Percentiles rank a stretch among this genome's conserved stretches.
Evolutionary conservation across 2,888 invertebrate genomes (phyloP).

Genomic region (Ophion ellenae): DNA sequence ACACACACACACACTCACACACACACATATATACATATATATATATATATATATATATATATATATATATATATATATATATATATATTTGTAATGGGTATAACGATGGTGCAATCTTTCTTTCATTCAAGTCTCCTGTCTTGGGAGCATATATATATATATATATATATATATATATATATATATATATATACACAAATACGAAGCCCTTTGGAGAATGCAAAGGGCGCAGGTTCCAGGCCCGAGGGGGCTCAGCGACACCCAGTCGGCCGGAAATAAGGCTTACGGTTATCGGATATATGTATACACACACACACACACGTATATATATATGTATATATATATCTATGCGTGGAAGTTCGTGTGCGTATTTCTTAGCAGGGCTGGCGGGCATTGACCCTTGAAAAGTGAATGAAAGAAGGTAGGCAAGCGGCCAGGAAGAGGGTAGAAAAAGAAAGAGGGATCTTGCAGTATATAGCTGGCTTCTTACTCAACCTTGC

Average conservation of each 20-base stretch:
- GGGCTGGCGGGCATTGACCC: constrained; percentile 57
- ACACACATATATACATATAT: no score
- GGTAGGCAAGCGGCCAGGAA: constrained; percentile 37
- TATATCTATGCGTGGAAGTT: no score
- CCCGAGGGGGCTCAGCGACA: constrained; percentile 31
- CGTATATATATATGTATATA: not conserved
- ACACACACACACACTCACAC: not conserved
- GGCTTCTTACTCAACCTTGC: constrained; percentile 52
- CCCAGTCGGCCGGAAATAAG: constrained; percentile 59
- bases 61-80: no score
- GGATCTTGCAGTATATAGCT: constrained; percentile 50
- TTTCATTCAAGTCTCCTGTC: constrained; percentile 63
- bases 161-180: not conserved
- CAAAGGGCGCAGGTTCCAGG: not conserved
- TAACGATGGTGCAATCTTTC: constrained; percentile 48
- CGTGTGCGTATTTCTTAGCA: constrained; percentile 45
- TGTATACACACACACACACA: no score
- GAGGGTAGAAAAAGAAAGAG: constrained; percentile 32
- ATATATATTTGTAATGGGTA: not conserved
- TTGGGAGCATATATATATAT: constrained; percentile 23
- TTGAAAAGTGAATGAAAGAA: constrained; percentile 68
- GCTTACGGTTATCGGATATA: constrained; percentile 46
- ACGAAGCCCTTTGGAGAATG: constrained; percentile 27
- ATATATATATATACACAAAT: not conserved
- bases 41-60: no score